Evolutionary conservation across 2,888 invertebrate species (phyloP).

Genomic region (Sycophila texana): DNA sequence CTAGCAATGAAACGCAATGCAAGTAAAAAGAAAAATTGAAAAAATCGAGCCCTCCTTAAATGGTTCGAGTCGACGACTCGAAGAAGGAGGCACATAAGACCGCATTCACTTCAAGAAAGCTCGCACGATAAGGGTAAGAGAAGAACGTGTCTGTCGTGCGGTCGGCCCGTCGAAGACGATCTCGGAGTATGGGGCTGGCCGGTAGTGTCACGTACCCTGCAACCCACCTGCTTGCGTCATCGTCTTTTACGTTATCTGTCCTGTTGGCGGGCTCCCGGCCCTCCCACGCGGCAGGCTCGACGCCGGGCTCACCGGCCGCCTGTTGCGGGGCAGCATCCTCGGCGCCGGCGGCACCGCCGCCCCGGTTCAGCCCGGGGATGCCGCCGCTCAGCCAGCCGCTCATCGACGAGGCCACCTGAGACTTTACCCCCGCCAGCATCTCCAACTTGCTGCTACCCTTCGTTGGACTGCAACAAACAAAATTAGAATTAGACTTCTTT

Average conservation of each 20-base stretch:
- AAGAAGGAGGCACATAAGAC: no score
- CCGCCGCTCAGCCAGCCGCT: constrained; percentile 88
- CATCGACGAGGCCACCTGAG: constrained; percentile 80
- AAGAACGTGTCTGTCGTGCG: background rate
- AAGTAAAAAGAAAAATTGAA: no score
- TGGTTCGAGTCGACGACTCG: no score
- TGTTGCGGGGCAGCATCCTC: constrained; percentile 60
- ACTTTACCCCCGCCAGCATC: constrained; percentile 91
- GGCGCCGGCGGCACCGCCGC: constrained; percentile 68
- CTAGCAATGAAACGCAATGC: no score
- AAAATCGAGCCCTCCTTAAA: no score
- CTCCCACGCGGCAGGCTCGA: constrained; percentile 66
- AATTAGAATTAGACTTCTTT: background rate
- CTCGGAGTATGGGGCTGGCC: constrained; percentile 42
- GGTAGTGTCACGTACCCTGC: constrained; percentile 65
- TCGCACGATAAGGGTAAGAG: background rate
- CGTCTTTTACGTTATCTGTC: constrained; percentile 80
- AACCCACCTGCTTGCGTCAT: constrained; percentile 84
- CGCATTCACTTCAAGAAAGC: background rate
- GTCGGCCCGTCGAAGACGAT: constrained; percentile 16
- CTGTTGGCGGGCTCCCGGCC: constrained; percentile 63
- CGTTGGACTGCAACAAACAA: constrained; percentile 80
- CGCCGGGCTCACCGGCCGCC: constrained; percentile 67
- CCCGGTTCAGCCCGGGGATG: constrained; percentile 83
- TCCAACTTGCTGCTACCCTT: constrained; percentile 84